A percentile compares a stretch with the other conserved stretches of the same genome.
Evolutionary conservation across 1,140 invertebrate species (phyloP).

Genomic region (Drosophila repletoides): DNA sequence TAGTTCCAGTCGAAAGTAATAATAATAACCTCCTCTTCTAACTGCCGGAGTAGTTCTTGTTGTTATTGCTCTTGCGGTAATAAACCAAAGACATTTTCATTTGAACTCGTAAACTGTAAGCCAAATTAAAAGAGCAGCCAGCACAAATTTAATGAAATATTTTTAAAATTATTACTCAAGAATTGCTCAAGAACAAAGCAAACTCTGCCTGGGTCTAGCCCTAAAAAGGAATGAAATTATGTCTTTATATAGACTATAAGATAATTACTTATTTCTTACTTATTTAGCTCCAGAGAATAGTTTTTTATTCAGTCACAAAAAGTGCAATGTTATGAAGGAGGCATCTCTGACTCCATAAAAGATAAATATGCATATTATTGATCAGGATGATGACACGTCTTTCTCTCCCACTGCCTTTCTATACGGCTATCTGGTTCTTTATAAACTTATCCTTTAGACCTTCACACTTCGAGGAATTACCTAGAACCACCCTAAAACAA

Average conservation of each 20-base stretch:
- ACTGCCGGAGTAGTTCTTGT: slow-evolving; percentile 24
- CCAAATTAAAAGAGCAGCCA: slow-evolving; percentile 51
- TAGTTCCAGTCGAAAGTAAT: slow-evolving; percentile 48
- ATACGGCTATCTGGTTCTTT: too few species aligned
- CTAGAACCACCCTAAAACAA: not conserved
- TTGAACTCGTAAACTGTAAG: slow-evolving; percentile 39
- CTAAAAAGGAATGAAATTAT: not conserved
- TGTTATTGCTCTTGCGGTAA: slow-evolving; percentile 44
- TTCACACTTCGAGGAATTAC: too few species aligned
- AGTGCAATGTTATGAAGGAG: too few species aligned
- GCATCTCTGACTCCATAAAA: too few species aligned
- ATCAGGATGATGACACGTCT: too few species aligned
- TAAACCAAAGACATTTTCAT: slow-evolving; percentile 69
- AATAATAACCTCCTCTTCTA: slow-evolving; percentile 68
- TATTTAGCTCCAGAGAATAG: too few species aligned
- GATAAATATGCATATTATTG: too few species aligned
- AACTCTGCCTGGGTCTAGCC: not conserved
- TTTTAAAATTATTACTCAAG: not conserved
- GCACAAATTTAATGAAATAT: slow-evolving; percentile 39
- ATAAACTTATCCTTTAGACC: too few species aligned
- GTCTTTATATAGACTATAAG: too few species aligned
- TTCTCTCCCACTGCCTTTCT: too few species aligned
- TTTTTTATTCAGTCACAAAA: too few species aligned
- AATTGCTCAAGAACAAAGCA: not conserved
- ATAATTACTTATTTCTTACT: too few species aligned